phyloP scores from a whole-genome alignment of 2,888 invertebrate species.

The Drymonia ruficornis region DNA sequence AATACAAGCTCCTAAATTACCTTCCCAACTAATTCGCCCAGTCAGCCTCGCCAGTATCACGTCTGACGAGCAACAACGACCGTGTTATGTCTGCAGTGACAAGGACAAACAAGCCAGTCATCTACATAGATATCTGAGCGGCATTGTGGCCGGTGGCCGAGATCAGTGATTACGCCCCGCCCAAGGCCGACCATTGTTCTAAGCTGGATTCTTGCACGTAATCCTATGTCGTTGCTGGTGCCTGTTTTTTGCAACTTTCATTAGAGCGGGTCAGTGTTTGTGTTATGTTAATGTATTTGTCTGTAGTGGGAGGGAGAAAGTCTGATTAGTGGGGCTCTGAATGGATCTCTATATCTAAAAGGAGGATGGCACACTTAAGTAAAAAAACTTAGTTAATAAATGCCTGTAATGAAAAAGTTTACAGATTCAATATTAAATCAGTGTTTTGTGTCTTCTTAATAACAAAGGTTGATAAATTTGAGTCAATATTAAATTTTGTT shows the following conservation, averaged over 20 bases:
- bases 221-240: conserved; percentile 55
- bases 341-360: too few species aligned
- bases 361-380: too few species aligned
- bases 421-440: background rate
- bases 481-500: conserved; percentile 33
- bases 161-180: conserved; percentile 72
- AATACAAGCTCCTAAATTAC: background rate
- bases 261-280: conserved; percentile 31
- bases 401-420: too few species aligned
- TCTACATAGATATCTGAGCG: conserved; percentile 32
- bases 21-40: background rate
- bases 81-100: conserved; percentile 40
- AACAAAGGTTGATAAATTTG: conserved; percentile 35
- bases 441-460: conserved; percentile 28
- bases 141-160: conserved; percentile 42
- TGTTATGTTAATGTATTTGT: conserved; percentile 31
- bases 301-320: conserved; percentile 4
- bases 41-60: too few species aligned
- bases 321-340: background rate
- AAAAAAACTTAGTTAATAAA: background rate
- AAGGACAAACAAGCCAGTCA: conserved; percentile 41
- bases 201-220: conserved; percentile 75
- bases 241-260: conserved; percentile 43
- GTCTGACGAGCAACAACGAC: conserved; percentile 17
- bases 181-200: conserved; percentile 79